A percentile compares a stretch with the other conserved stretches of the same genome.
These are phyloP conservation scores for Macroramphosus scolopax DNA, from an alignment of 2,797 vertebrate species.

Conservation along the genomic window DNA sequence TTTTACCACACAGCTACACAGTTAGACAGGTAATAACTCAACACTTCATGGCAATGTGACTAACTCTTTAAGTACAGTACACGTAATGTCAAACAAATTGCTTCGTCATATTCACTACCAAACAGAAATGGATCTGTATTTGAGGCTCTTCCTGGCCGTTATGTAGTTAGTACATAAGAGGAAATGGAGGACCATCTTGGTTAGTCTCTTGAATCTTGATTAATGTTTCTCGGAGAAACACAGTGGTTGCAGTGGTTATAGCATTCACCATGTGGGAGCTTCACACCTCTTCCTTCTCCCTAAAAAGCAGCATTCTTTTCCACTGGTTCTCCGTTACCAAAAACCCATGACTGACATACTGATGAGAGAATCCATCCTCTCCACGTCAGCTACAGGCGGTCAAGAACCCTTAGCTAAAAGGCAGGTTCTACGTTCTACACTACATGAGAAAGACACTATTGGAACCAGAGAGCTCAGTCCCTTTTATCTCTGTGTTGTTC, in stretches of 20 bases:
- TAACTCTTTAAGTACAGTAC: slow-evolving; percentile 64
- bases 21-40: slow-evolving; percentile 27
- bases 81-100: no score
- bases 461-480: slow-evolving; percentile 28
- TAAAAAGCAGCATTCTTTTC: slow-evolving; percentile 31
- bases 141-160: slow-evolving; percentile 51
- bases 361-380: no score
- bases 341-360: slow-evolving; percentile 13
- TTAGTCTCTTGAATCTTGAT: slow-evolving; percentile 27
- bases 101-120: slow-evolving; percentile 42
- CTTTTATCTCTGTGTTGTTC: slow-evolving; percentile 46
- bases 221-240: slow-evolving; percentile 47
- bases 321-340: slow-evolving; percentile 2
- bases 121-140: slow-evolving; percentile 23
- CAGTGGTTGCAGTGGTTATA: slow-evolving; percentile 62
- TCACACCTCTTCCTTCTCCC: slow-evolving; percentile 6
- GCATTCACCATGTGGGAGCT: slow-evolving; percentile 22
- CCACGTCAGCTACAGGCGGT: slow-evolving; percentile 8
- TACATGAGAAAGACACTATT: slow-evolving; percentile 29
- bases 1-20: slow-evolving; percentile 23
- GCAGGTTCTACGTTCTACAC: slow-evolving; percentile 23
- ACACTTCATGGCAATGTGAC: slow-evolving; percentile 45
- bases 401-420: slow-evolving; percentile 3
- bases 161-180: slow-evolving; percentile 47
- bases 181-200: slow-evolving; percentile 42